Evolutionary conservation across 2,888 invertebrate genomes (phyloP).

Genomic region (Agonopterix arenella): DNA sequence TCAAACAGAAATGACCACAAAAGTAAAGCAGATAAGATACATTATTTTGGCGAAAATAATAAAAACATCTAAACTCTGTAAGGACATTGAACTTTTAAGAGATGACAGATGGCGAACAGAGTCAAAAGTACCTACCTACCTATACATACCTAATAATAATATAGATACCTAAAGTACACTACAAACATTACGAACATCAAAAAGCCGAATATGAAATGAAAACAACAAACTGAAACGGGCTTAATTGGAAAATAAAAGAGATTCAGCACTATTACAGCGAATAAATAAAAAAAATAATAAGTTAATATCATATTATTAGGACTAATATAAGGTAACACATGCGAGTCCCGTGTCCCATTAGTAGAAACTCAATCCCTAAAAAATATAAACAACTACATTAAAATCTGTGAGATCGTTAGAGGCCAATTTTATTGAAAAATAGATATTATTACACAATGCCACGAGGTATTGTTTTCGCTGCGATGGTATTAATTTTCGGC

Average conservation of each 20-base stretch:
- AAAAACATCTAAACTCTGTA: conserved; percentile 12
- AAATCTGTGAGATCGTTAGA: not conserved
- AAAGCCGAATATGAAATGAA: too few species aligned
- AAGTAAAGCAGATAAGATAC: conserved; percentile 5
- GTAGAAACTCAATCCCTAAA: not conserved
- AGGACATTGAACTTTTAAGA: conserved; percentile 31
- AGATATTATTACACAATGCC: conserved; percentile 15
- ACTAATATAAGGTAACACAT: too few species aligned
- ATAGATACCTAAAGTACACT: not conserved
- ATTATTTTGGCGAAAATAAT: conserved; percentile 9
- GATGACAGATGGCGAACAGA: conserved; percentile 41
- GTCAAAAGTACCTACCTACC: conserved; percentile 12
- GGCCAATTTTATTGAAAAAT: conserved; percentile 4
- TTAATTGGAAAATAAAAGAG: too few species aligned
- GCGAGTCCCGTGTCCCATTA: not conserved
- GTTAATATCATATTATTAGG: too few species aligned
- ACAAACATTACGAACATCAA: too few species aligned
- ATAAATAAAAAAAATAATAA: too few species aligned
- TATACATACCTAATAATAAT: too few species aligned
- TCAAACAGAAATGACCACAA: too few species aligned
- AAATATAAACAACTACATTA: conserved; percentile 2
- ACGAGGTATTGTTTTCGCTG: conserved; percentile 9
- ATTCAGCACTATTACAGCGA: too few species aligned
- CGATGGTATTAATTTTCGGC: conserved; percentile 23
- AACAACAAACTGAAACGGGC: too few species aligned